A percentile compares a stretch with the other conserved stretches of the same genome.
These are phyloP conservation scores for Vanessa cardui DNA, from an alignment of 2,888 invertebrate species.

Conservation along the genomic window DNA sequence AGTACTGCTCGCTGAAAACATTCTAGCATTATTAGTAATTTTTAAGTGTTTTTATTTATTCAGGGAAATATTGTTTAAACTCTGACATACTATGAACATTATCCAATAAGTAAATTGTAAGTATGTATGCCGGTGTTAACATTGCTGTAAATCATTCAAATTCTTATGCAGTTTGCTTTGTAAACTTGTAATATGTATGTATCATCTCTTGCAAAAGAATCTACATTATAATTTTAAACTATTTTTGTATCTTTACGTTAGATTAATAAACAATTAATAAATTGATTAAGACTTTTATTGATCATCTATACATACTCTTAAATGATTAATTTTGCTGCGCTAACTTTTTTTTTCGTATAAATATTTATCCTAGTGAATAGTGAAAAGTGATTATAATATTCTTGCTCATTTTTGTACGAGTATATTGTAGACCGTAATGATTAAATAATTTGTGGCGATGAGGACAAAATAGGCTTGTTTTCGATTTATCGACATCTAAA, in stretches of 20 bases:
- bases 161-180: slow-evolving; percentile 35
- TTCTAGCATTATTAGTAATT: slow-evolving; percentile 46
- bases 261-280: slow-evolving; percentile 67
- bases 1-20: slow-evolving; percentile 50
- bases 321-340: no score
- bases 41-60: slow-evolving; percentile 42
- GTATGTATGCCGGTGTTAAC: slow-evolving; percentile 2
- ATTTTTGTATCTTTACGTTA: slow-evolving; percentile 78
- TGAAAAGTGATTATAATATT: no score
- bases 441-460: no score
- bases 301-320: background rate
- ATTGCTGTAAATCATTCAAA: slow-evolving; percentile 4
- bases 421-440: no score
- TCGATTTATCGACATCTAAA: no score
- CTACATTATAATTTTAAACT: slow-evolving; percentile 67
- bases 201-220: slow-evolving; percentile 49
- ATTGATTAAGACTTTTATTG: slow-evolving; percentile 45
- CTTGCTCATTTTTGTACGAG: no score
- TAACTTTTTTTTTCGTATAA: no score
- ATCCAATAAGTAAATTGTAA: background rate
- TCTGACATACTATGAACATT: background rate
- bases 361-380: no score
- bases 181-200: slow-evolving; percentile 18
- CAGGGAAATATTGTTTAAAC: slow-evolving; percentile 11
- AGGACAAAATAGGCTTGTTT: no score